Conservation (phyloP, 2,888 invertebrate genomes). For the Noctua janthe region DNA sequence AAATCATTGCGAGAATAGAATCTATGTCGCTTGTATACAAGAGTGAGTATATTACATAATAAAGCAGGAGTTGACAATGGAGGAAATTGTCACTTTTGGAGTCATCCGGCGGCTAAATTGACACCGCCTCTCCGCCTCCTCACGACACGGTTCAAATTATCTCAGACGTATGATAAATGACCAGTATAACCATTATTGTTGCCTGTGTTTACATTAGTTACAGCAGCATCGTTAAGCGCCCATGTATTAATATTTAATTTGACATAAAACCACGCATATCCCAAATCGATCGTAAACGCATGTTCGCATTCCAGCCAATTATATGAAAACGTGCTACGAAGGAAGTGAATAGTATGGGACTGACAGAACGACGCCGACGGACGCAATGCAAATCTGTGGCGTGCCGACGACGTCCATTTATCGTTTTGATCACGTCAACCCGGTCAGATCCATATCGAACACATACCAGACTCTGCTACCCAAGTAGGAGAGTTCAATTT, state of each 20-base stretch:
- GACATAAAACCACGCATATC: constrained; percentile 65
- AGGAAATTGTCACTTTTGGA: constrained; percentile 84
- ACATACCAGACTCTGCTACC: constrained; percentile 78
- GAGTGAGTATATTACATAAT: constrained; percentile 46
- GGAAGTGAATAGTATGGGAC: constrained; percentile 82
- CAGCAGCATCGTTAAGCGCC: constrained; percentile 24
- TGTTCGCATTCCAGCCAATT: constrained; percentile 80
- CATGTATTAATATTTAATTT: constrained; percentile 50
- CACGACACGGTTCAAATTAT: constrained; percentile 66
- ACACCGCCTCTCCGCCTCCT: constrained; percentile 72
- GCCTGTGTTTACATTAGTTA: constrained; percentile 32
- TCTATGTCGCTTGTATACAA: constrained; percentile 46
- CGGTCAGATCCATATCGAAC: constrained; percentile 67
- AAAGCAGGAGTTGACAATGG: constrained; percentile 64
- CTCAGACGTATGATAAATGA: constrained; percentile 48
- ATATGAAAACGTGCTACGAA: constrained; percentile 75
- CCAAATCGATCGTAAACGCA: constrained; percentile 69
- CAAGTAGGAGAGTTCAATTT: constrained; percentile 79
- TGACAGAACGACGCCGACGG: constrained; percentile 80
- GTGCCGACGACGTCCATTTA: constrained; percentile 78
- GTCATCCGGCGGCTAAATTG: constrained; percentile 81
- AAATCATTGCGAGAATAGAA: constrained; percentile 52
- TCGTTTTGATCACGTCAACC: constrained; percentile 77
- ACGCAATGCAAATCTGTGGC: constrained; percentile 86
- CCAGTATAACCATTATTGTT: constrained; percentile 28